Percentiles rank a stretch among this genome's conserved stretches.
Evolutionary conservation across 2,888 invertebrate species (phyloP).

Genomic region (Auanema freiburgensis): DNA sequence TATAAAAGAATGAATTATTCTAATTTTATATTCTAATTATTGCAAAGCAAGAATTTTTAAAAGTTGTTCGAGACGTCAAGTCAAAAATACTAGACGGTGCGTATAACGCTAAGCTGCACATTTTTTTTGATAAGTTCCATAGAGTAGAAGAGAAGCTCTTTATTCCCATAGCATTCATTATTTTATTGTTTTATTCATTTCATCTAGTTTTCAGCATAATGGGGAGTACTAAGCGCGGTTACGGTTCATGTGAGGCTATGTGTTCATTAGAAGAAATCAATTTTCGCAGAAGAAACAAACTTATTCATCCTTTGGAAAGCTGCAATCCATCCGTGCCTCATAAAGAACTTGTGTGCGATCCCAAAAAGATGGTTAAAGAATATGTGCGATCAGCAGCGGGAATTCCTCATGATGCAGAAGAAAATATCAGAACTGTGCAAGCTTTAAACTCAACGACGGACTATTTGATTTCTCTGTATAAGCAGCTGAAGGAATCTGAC

Average conservation of each 20-base stretch:
- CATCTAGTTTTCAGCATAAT: no score
- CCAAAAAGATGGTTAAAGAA: conserved; percentile 36
- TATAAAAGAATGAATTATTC: no score
- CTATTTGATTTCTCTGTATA: conserved; percentile 34
- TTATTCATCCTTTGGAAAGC: conserved; percentile 36
- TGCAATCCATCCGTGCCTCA: conserved; percentile 6
- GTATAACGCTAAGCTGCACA: conserved; percentile 1
- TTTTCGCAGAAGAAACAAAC: conserved; percentile 30
- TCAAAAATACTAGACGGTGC: not conserved
- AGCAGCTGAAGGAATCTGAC: conserved; percentile 21
- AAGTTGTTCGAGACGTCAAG: no score
- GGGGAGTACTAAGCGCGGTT: no score
- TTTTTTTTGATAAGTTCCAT: not conserved
- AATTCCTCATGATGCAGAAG: conserved; percentile 14
- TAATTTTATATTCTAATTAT: no score
- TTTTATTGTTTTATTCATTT: no score
- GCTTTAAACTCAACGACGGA: conserved; percentile 27
- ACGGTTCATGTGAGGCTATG: conserved; percentile 23
- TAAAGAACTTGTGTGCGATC: not conserved
- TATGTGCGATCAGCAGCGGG: conserved; percentile 39
- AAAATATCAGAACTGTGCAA: conserved; percentile 29
- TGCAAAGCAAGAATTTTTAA: no score
- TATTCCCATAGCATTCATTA: no score
- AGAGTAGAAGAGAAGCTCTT: no score
- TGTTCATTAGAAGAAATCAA: conserved; percentile 28